These are phyloP conservation scores for Erythrolamprus reginae DNA, from an alignment of 2,113 vertebrate genomes.

Conservation along the genomic window DNA sequence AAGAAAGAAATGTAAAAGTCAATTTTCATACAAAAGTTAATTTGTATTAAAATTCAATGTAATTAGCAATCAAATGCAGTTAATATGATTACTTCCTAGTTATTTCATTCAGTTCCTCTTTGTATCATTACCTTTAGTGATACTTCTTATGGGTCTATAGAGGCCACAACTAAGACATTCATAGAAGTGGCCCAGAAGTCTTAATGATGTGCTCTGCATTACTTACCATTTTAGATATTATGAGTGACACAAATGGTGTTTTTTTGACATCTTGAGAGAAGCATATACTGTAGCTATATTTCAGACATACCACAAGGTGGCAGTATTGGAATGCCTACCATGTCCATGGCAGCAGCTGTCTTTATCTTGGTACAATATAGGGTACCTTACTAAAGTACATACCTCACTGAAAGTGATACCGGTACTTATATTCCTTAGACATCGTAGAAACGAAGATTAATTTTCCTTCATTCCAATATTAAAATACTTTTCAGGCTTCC, in stretches of 20 bases:
- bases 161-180: background rate
- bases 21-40: background rate
- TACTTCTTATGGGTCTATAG: background rate
- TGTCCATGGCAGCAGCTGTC: background rate
- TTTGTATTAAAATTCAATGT: background rate
- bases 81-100: background rate
- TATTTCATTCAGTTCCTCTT: background rate
- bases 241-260: background rate
- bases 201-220: background rate
- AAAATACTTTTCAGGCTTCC: background rate
- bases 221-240: background rate
- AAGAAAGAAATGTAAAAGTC: background rate
- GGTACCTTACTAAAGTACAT: background rate
- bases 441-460: background rate
- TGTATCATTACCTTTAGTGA: background rate
- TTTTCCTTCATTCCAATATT: background rate
- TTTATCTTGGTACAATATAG: background rate
- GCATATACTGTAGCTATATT: background rate
- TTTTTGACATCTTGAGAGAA: background rate
- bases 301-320: conserved; percentile 60
- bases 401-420: background rate
- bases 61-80: background rate
- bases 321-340: conserved; percentile 38
- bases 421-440: background rate
- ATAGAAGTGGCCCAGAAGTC: background rate